A percentile compares a stretch with the other conserved stretches of the same genome.
Conservation (phyloP, 2,888 invertebrate species). For the Yponomeuta evonymella region DNA sequence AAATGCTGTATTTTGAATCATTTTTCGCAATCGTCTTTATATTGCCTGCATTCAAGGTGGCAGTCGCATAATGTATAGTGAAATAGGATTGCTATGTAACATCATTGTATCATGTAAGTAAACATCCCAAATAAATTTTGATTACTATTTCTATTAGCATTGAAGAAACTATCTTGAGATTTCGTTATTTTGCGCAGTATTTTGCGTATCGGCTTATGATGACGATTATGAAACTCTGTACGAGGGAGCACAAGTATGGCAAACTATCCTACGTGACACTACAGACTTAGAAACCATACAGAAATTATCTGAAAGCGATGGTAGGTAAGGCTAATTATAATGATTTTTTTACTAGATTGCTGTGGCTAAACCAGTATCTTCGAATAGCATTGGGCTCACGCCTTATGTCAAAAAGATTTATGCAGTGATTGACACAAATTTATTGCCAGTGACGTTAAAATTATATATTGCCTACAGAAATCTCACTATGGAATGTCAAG, state of each 20-base stretch:
- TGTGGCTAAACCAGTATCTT: too few species aligned
- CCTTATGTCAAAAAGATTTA: too few species aligned
- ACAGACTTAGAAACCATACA: conserved; percentile 31
- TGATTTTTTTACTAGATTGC: too few species aligned
- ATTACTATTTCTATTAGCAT: too few species aligned
- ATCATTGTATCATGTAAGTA: background rate
- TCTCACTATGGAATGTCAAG: conserved; percentile 37
- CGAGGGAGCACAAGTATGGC: conserved; percentile 40
- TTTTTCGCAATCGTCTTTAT: background rate
- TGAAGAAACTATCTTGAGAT: too few species aligned
- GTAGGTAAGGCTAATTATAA: conserved; percentile 22
- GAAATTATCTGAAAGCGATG: conserved; percentile 30
- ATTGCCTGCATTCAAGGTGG: background rate
- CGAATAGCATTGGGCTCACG: too few species aligned
- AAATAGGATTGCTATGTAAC: too few species aligned
- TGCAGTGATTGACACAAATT: background rate
- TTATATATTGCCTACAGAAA: conserved; percentile 23
- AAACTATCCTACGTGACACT: conserved; percentile 24
- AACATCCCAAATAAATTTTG: background rate
- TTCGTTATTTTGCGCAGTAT: background rate
- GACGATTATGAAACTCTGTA: conserved; percentile 23
- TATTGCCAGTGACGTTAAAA: background rate
- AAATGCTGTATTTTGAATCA: background rate
- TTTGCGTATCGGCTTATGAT: background rate
- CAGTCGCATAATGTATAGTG: background rate